Evolutionary conservation across 2,113 vertebrate genomes (phyloP).

Genomic region (Ptyas mucosa): DNA sequence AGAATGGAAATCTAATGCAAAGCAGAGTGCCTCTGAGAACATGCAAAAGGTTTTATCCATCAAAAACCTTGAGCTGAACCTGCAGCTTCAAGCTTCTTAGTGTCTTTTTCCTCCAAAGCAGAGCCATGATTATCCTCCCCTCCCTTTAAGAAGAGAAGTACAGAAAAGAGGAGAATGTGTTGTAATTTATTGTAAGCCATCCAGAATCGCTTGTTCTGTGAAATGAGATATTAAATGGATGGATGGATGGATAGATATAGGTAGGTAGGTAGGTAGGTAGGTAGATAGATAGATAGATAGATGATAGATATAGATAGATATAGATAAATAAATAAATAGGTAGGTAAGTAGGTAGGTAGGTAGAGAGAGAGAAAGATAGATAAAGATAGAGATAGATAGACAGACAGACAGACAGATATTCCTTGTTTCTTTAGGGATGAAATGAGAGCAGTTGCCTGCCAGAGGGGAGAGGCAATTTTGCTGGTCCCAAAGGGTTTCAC

Average conservation of each 20-base stretch:
- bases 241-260: not conserved
- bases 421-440: not conserved
- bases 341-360: no score
- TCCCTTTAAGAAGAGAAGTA: not conserved
- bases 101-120: not conserved
- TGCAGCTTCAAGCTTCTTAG: not conserved
- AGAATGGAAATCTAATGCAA: not conserved
- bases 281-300: not conserved
- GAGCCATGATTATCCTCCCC: not conserved
- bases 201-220: not conserved
- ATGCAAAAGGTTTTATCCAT: not conserved
- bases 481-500: not conserved
- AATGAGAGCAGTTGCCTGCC: not conserved
- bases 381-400: no score
- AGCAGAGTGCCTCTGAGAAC: not conserved
- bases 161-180: not conserved
- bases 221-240: not conserved
- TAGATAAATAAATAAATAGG: no score
- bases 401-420: no score
- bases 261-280: no score
- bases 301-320: no score
- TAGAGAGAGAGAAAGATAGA: not conserved
- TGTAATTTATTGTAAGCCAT: not conserved
- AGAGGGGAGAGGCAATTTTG: no score
- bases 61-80: not conserved